These are phyloP conservation scores for Alces alces DNA, from an alignment of 2,113 vertebrate genomes.

Conservation along the genomic window DNA sequence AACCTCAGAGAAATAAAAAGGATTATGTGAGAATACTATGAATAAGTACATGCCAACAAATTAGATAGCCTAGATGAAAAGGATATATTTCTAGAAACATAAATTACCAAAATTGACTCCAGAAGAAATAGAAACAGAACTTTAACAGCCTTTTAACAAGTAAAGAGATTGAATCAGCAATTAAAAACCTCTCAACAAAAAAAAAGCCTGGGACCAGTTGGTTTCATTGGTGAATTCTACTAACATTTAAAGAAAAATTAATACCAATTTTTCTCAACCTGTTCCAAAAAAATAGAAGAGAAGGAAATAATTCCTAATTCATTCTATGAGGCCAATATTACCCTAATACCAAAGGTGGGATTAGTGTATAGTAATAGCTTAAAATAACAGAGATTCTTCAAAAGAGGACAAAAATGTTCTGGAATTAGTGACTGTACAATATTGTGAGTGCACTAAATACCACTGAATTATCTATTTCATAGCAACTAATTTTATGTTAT, in stretches of 20 bases:
- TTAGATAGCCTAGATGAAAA: not conserved
- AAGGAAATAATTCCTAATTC: not conserved
- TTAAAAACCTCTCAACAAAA: not conserved
- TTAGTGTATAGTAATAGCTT: not conserved
- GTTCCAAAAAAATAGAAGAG: not conserved
- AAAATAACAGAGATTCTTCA: not conserved
- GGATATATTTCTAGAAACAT: not conserved
- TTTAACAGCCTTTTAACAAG: not conserved
- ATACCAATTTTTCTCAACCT: not conserved
- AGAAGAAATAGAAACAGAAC: not conserved
- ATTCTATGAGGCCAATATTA: not conserved
- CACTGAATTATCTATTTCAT: not conserved
- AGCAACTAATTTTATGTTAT: not conserved
- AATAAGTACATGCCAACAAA: not conserved
- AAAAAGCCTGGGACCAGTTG: not conserved
- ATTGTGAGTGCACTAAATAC: not conserved
- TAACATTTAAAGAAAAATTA: not conserved
- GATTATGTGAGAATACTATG: not conserved
- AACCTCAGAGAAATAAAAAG: not conserved
- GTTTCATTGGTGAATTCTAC: not conserved
- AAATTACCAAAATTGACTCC: not conserved
- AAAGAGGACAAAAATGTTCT: not conserved
- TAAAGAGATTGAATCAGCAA: not conserved
- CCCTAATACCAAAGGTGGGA: not conserved
- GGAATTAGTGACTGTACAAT: not conserved